These are phyloP conservation scores for Drosophila takahashii DNA, from an alignment of 1,140 invertebrate species.

Conservation along the genomic window DNA sequence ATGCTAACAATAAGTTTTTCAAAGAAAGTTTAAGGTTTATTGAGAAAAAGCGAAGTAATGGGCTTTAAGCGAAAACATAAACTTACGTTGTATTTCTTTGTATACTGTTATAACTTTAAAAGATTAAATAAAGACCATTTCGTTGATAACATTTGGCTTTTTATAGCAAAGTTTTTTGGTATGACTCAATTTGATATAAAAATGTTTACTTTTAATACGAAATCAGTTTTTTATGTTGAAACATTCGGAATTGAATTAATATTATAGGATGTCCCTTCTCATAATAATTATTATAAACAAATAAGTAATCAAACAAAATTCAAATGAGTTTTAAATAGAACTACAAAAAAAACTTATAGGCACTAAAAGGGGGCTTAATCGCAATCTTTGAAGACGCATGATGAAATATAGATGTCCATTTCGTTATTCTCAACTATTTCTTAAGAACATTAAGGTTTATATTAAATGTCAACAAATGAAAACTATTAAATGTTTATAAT, in stretches of 20 bases:
- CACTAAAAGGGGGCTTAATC: too few relatives aligned
- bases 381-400: background rate
- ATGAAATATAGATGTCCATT: background rate
- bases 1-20: too few relatives aligned
- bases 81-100: too few relatives aligned
- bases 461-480: background rate
- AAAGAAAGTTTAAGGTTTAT: too few relatives aligned
- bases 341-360: too few relatives aligned
- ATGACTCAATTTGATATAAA: background rate
- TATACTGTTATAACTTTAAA: background rate
- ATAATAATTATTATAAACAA: too few relatives aligned
- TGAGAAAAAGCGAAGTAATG: too few relatives aligned
- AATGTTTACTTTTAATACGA: background rate
- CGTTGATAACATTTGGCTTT: background rate
- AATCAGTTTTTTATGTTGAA: background rate
- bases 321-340: too few relatives aligned
- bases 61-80: too few relatives aligned
- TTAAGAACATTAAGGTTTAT: background rate
- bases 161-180: background rate
- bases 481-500: background rate
- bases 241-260: too few relatives aligned
- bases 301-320: too few relatives aligned
- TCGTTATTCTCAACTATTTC: background rate
- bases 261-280: too few relatives aligned
- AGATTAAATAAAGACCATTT: background rate